Evolutionary conservation across 2,888 invertebrate species (phyloP), one percentile per base, ranked within the genome.

Genomic region (Agriopis marginaria): DNA sequence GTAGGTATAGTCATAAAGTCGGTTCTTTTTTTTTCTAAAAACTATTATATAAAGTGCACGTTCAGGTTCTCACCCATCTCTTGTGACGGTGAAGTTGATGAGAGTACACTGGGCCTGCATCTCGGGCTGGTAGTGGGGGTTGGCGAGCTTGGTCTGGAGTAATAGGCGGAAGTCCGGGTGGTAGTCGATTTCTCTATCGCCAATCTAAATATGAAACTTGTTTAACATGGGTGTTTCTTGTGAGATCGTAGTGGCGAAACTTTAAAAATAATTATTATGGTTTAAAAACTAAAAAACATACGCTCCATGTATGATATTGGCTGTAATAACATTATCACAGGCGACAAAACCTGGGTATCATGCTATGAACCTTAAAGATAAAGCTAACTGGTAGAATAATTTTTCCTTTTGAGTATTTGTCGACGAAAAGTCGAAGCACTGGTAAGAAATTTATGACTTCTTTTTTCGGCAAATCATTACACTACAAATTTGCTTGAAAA

Each of bases 101-200:
- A 99, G 95, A 0, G 99, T 99, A 8, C 98, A 97, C 91, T 99
- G 99, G 0, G 99, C 99, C 90, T 99, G 99, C 96, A 99, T 97
- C 92, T 99, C 99, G 0, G 99, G 99, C 85, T 99, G 98, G 86
- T 98, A 99, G 91, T 99, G 99, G 0, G 99, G 99, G 92, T 99
- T 99, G 0, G 98, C 98, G 71, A 99, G 90, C 90, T 99, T 99
- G 0, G 99, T 99, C 86, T 99, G 99, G 0, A 99, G 88, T 74
- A 99, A 96, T 6, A 99, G 93, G 10, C 97, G 95, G 91, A 99
- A 99, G 58, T 94, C 95, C 0, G 96, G 96, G 90, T 98, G 96
- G 87, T 96, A 99, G 86, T 99, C 98, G 42, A 99, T 96, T 91
- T 99, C 99, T 83, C 97, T 97, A 85, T 99, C 99, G 2, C 99